Evolutionary conservation across 2,797 vertebrate species (phyloP).

Genomic region (Sus cebifrons): DNA sequence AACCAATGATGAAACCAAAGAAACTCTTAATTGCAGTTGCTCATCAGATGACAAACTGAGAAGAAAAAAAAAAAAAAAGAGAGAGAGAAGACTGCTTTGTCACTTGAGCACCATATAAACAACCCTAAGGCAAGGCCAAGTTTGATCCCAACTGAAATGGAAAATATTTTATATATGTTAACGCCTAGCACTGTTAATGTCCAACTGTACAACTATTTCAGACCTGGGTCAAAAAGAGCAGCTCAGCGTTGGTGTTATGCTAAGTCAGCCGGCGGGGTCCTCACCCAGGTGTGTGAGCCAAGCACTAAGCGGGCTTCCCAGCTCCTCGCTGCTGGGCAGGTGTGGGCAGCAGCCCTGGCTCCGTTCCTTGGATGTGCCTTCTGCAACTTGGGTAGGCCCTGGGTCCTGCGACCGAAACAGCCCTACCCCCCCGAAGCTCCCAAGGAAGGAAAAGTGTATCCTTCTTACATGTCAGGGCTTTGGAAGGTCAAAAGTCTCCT

Average conservation of each 20-base stretch:
- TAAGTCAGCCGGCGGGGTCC: background rate
- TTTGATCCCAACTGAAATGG: background rate
- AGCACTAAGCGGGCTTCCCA: background rate
- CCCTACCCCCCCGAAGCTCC: background rate
- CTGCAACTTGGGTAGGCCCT: background rate
- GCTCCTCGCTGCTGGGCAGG: background rate
- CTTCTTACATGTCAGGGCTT: background rate
- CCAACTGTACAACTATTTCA: background rate
- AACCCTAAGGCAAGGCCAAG: background rate
- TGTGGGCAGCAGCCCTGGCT: background rate
- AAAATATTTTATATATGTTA: background rate
- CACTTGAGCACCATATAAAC: background rate
- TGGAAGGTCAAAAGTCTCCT: background rate
- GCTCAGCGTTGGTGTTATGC: background rate
- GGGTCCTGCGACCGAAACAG: background rate
- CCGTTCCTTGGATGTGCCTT: background rate
- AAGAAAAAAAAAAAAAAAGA: background rate
- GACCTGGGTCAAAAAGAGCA: background rate
- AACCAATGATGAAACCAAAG: slow-evolving; percentile 66
- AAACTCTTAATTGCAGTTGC: slow-evolving; percentile 59
- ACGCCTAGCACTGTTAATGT: background rate
- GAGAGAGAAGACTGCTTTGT: background rate
- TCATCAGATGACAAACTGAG: slow-evolving; percentile 54
- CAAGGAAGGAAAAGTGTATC: background rate
- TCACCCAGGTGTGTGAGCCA: too few relatives aligned